Evolutionary conservation across 2,797 vertebrate genomes (phyloP), one percentile per base, ranked within the genome.

Genomic region (Lindbergichthys nudifrons): DNA sequence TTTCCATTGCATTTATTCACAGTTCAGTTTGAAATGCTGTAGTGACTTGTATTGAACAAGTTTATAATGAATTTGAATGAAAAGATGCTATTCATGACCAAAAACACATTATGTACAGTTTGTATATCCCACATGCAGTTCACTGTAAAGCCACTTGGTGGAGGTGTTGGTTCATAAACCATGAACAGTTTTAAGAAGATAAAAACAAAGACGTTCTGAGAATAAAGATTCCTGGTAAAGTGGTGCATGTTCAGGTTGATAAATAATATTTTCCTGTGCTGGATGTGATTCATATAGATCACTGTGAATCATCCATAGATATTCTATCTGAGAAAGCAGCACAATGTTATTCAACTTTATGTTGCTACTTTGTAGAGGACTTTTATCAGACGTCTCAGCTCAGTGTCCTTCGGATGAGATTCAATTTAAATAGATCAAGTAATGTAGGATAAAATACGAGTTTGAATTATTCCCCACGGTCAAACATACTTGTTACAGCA

Each of bases 141-240:
- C 42, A 23, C 8, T 6, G 0, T 10, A 19, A 16, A 15, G 9
- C 56, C 84, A 85, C 75, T 39, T 81, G 84, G 60, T 77, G 59
- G 82, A 39, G 47, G 3, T 70, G 52, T 77, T 70, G 64, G 6
- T 30, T 53, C 32, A 80, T 48, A 36, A 70, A 64, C 32, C 0
- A 16, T 3, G 4, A 65, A 19, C 10, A 19, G 8, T 50, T 8
- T 0, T 46, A 7, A 18, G 10, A 39, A 2, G 4, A 3, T 5
- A 2, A n/a, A 58, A 52, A 8, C 1, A 12, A 16, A 30, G 26
- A 13, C 19, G 9, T 0, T 45, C 12, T 19, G 56, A 72, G 32
- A 10, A 32, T 14, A 30, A 1, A 0, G 11, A 6, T 18, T n/a
- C 7, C 21, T 30, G 6, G 10, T 14, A 6, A n/a, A 14, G 11